Percentiles rank a stretch among this genome's conserved stretches.
These are phyloP conservation scores for Colius striatus DNA, from an alignment of 2,113 vertebrate species.

Conservation along the genomic window DNA sequence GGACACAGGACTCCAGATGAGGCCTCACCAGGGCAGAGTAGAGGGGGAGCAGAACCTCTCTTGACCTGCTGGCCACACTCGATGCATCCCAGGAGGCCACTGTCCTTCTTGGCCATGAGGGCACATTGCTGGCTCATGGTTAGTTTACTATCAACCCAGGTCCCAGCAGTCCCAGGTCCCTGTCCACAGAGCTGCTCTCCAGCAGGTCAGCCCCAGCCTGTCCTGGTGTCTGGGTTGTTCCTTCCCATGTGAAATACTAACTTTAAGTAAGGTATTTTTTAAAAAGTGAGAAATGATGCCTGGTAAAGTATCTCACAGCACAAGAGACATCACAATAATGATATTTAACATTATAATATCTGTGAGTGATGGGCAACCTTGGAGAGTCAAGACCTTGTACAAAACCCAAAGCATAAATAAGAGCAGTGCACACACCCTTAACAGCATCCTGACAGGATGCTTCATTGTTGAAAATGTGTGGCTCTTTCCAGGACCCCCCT, in stretches of 20 bases:
- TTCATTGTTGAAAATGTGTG: fast-evolving
- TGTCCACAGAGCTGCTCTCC: too few relatives aligned
- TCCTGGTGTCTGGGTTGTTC: too few relatives aligned
- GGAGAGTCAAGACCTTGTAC: neutral
- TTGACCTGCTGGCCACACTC: too few relatives aligned
- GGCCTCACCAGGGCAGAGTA: too few relatives aligned
- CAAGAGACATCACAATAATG: neutral
- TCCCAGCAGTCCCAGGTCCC: too few relatives aligned
- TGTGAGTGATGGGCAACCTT: fast-evolving
- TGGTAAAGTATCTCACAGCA: neutral
- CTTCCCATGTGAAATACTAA: neutral
- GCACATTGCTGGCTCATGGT: too few relatives aligned
- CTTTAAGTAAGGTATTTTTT: neutral
- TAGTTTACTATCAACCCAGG: too few relatives aligned
- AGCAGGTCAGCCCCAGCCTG: too few relatives aligned
- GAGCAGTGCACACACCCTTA: slow-evolving; percentile 10
- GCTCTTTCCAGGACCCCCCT: neutral
- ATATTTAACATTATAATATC: neutral
- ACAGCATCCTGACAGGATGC: neutral
- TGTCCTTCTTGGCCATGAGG: too few relatives aligned
- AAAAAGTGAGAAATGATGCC: neutral
- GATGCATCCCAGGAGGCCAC: too few relatives aligned
- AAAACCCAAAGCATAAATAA: neutral
- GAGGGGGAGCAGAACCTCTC: too few relatives aligned
- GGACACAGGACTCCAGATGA: too few relatives aligned